Evolutionary conservation across 2,113 vertebrate species (phyloP).

Genomic region (Taurulus bubalis): DNA sequence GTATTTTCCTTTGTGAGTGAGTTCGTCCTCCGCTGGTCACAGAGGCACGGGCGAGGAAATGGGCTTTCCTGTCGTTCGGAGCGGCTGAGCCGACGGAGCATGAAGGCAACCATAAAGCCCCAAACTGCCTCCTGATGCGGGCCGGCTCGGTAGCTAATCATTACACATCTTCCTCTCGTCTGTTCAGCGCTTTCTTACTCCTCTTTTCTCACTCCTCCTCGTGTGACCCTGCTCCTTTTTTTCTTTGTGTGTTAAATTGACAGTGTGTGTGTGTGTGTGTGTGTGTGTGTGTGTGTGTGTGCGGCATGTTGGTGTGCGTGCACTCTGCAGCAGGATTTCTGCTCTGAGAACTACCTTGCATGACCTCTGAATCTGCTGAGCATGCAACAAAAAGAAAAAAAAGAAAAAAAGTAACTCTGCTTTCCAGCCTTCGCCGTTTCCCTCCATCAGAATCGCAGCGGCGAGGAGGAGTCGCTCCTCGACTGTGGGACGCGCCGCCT

Average conservation of each 20-base stretch:
- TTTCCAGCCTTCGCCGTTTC: not conserved
- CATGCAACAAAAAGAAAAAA: conserved; percentile 36
- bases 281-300: not conserved
- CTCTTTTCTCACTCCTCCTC: conserved; percentile 31
- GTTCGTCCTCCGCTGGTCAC: conserved; percentile 42
- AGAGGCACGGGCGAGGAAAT: conserved; percentile 53
- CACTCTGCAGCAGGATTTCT: conserved; percentile 31
- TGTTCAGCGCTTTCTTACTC: conserved; percentile 55
- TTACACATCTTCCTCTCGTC: conserved; percentile 65
- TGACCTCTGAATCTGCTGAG: conserved; percentile 77
- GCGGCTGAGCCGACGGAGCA: conserved; percentile 48
- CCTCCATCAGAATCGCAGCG: conserved; percentile 14
- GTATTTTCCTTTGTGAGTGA: not conserved
- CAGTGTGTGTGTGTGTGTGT: conserved; percentile 28
- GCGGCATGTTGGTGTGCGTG: conserved; percentile 8
- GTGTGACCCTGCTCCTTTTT: conserved; percentile 33
- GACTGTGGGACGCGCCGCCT: conserved; percentile 21
- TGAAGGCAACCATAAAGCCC: conserved; percentile 61
- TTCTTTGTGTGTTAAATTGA: conserved; percentile 44
- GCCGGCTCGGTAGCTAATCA: conserved; percentile 59
- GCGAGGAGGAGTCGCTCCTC: conserved; percentile 31
- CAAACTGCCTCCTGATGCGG: conserved; percentile 54
- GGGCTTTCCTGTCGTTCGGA: conserved; percentile 44
- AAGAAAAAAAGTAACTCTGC: conserved; percentile 50
- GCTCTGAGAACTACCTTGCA: conserved; percentile 56